phyloP scores from a whole-genome alignment of 2,797 vertebrate genomes.

The Thamnophis elegans region DNA sequence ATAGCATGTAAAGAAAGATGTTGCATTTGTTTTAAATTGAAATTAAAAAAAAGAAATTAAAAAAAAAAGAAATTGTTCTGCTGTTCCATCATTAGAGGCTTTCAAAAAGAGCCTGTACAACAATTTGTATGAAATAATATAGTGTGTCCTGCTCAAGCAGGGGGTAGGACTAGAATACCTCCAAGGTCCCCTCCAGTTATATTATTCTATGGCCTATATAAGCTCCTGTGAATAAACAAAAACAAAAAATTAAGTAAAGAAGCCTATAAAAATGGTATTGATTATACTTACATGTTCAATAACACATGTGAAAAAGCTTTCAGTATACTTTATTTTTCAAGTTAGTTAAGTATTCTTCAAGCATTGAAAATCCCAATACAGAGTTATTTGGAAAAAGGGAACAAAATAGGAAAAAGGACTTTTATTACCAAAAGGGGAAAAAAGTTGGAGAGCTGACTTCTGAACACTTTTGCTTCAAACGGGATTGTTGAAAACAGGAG shows the following conservation, averaged over 20 bases:
- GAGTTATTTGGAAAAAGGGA: slow-evolving; percentile 4
- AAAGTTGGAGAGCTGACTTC: slow-evolving; percentile 38
- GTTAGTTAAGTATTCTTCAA: slow-evolving; percentile 18
- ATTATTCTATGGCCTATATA: neutral
- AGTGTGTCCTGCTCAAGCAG: too few relatives aligned
- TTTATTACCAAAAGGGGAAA: slow-evolving; percentile 18
- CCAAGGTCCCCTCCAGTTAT: too few relatives aligned
- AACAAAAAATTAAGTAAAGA: neutral
- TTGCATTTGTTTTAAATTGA: too few relatives aligned
- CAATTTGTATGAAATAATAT: neutral
- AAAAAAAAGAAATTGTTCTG: too few relatives aligned
- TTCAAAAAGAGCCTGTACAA: neutral
- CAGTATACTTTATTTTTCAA: slow-evolving; percentile 33
- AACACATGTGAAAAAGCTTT: slow-evolving; percentile 26
- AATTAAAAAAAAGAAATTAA: too few relatives aligned
- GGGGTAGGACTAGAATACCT: too few relatives aligned
- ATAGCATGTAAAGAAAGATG: too few relatives aligned
- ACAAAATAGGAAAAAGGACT: neutral
- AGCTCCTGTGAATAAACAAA: neutral
- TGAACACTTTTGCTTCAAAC: slow-evolving; percentile 16
- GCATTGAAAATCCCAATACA: slow-evolving; percentile 26
- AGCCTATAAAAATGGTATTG: neutral
- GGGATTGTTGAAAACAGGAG: slow-evolving; percentile 59
- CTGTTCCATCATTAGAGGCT: too few relatives aligned
- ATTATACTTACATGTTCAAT: slow-evolving; percentile 8